Evolutionary conservation across 1,140 invertebrate genomes (phyloP).

Genomic region (Epicauta chinensis): DNA sequence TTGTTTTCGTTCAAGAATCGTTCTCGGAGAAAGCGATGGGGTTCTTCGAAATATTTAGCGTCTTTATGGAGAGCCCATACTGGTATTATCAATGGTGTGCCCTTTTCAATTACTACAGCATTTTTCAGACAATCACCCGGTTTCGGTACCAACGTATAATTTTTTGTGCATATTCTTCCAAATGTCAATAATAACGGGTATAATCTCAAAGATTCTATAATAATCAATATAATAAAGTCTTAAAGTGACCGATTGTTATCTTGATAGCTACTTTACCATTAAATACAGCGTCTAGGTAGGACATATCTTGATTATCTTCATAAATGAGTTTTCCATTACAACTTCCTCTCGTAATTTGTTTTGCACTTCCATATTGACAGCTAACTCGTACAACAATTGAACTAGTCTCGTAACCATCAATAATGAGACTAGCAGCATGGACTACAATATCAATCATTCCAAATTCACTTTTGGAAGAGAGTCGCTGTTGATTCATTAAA

Average conservation of each 20-base stretch:
- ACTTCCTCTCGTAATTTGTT: slow-evolving; percentile 61
- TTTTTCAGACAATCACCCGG: slow-evolving; percentile 25
- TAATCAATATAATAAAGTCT: slow-evolving; percentile 28
- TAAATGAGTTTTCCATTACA: slow-evolving; percentile 38
- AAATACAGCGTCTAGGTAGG: slow-evolving; percentile 42
- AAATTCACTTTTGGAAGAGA: slow-evolving; percentile 7
- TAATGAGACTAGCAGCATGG: slow-evolving; percentile 52
- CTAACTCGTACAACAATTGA: slow-evolving; percentile 47
- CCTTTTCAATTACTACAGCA: slow-evolving; percentile 38
- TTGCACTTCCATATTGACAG: slow-evolving; percentile 55
- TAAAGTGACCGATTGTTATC: slow-evolving; percentile 39
- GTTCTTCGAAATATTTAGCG: slow-evolving; percentile 49
- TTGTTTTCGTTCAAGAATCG: slow-evolving; percentile 50
- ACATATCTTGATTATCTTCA: slow-evolving; percentile 43
- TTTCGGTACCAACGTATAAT: slow-evolving; percentile 25
- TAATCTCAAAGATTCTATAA: slow-evolving; percentile 44
- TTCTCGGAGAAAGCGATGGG: slow-evolving; percentile 53
- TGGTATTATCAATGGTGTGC: slow-evolving; percentile 49
- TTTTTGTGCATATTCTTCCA: slow-evolving; percentile 24
- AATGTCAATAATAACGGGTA: slow-evolving; percentile 42
- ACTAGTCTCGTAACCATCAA: slow-evolving; percentile 61
- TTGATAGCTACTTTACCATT: slow-evolving; percentile 3
- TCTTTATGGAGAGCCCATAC: slow-evolving; percentile 50
- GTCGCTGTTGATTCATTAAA: slow-evolving; percentile 21
- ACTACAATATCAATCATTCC: slow-evolving; percentile 39